These are phyloP conservation scores for Onychomys torridus DNA, from an alignment of 2,797 vertebrate species.

Conservation along the genomic window DNA sequence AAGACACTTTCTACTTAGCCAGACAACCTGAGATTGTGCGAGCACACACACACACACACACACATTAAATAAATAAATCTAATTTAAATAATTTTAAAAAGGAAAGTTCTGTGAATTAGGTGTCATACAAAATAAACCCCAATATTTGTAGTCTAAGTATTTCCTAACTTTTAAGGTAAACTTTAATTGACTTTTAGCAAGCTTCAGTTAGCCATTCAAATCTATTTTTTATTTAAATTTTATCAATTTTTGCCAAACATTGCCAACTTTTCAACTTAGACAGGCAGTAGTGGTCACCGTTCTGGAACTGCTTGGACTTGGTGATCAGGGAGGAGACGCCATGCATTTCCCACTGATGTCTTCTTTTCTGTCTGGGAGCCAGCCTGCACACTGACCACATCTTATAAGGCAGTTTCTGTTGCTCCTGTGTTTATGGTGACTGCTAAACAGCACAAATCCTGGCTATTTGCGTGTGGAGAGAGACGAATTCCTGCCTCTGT, in stretches of 20 bases:
- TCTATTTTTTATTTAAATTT: neutral
- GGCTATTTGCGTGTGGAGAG: neutral
- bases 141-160: neutral
- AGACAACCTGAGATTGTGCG: neutral
- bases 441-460: constrained; percentile 23
- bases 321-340: neutral
- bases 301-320: neutral
- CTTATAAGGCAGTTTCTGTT: constrained; percentile 49
- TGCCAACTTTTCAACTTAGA: neutral
- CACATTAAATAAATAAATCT: neutral
- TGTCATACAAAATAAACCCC: constrained; percentile 27
- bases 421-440: constrained; percentile 19
- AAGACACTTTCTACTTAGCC: neutral
- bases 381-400: neutral
- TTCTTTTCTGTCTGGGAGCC: neutral
- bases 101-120: constrained; percentile 2
- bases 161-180: neutral
- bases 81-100: neutral
- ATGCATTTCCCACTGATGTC: neutral
- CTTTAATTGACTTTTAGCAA: neutral
- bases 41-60: neutral
- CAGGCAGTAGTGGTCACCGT: neutral
- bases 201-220: neutral
- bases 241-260: neutral
- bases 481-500: neutral